Evolutionary conservation across 2,888 invertebrate species (phyloP).

Genomic region (Prionchulus punctatus): DNA sequence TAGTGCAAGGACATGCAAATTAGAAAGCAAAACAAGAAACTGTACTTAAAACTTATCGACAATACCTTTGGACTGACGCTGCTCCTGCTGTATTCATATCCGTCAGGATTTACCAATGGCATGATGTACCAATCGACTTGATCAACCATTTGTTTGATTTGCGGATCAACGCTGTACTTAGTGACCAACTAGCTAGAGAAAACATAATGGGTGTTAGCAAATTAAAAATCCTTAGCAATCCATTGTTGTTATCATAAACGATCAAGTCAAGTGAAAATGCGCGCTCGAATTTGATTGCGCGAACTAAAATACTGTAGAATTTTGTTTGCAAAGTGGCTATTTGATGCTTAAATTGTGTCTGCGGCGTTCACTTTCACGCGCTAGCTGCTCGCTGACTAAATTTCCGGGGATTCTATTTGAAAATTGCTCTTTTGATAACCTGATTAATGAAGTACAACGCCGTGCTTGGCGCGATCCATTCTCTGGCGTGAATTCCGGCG

Average conservation of each 20-base stretch:
- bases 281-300: too few relatives aligned
- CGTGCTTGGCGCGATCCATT: conserved; percentile 31
- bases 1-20: conserved; percentile 9
- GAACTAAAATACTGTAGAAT: too few relatives aligned
- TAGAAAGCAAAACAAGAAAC: neutral
- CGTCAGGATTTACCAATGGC: conserved; percentile 23
- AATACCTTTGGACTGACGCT: conserved; percentile 20
- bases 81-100: conserved; percentile 27
- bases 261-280: neutral
- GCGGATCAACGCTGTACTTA: neutral
- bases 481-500: conserved; percentile 27
- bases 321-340: neutral
- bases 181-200: neutral
- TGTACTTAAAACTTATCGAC: too few relatives aligned
- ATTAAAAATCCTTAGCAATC: too few relatives aligned
- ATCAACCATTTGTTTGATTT: neutral
- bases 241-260: too few relatives aligned
- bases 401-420: too few relatives aligned
- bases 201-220: too few relatives aligned
- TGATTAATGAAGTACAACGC: conserved; percentile 30
- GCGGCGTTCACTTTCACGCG: too few relatives aligned
- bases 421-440: too few relatives aligned
- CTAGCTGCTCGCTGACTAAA: too few relatives aligned
- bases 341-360: neutral
- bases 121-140: neutral